phyloP scores from a whole-genome alignment of 2,888 invertebrate species.

The Parapristionchus giblindavisi region DNA sequence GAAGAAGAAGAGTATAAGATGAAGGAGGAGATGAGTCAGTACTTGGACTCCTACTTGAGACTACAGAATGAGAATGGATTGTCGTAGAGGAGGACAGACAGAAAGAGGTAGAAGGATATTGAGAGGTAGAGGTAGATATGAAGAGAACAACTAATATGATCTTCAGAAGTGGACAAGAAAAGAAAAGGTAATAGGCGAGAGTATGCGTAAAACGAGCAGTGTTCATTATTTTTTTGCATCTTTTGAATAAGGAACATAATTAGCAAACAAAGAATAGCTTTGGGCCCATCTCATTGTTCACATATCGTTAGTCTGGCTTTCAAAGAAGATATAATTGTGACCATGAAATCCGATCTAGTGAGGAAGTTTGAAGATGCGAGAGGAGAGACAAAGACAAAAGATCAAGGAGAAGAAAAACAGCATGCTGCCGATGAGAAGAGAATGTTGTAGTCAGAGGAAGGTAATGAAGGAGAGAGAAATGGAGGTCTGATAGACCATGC shows the following conservation, averaged over 20 bases:
- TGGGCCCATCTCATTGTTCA: background rate
- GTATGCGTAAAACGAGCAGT: background rate
- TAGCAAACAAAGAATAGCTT: background rate
- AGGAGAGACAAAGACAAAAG: background rate
- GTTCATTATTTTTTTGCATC: background rate
- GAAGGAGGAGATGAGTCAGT: background rate
- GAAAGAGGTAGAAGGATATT: background rate
- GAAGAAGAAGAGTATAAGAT: background rate
- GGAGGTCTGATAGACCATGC: background rate
- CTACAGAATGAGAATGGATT: background rate
- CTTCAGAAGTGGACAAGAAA: no score
- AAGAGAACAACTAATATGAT: no score
- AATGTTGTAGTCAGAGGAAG: background rate
- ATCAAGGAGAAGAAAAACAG: no score
- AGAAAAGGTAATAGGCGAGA: background rate
- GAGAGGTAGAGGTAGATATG: background rate
- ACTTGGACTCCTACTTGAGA: background rate
- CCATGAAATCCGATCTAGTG: no score
- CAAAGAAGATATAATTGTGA: no score
- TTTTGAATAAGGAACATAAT: background rate
- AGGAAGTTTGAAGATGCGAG: background rate
- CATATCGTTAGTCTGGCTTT: no score
- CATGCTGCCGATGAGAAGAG: no score
- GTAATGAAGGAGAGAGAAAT: background rate
- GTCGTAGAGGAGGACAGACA: background rate